Conservation (phyloP, 2,797 vertebrate genomes). For the Poeciliopsis presidionis region DNA sequence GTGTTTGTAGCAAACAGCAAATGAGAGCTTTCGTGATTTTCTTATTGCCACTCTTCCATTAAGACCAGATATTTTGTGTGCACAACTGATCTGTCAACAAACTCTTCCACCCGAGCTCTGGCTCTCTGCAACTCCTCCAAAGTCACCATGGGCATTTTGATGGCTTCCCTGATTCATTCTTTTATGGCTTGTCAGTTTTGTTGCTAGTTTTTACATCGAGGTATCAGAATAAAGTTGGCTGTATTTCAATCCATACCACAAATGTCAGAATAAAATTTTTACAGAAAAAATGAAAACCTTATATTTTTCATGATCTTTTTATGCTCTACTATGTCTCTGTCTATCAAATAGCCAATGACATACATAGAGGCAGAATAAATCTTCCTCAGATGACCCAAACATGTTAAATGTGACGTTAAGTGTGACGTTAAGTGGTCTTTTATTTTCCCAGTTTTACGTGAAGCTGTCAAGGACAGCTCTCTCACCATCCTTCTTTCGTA, state of each 20-base stretch:
- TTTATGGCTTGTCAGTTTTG: neutral
- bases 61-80: neutral
- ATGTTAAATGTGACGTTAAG: slow-evolving; percentile 58
- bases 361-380: slow-evolving; percentile 21
- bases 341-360: too few relatives aligned
- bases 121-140: neutral
- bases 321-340: neutral
- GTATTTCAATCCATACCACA: neutral
- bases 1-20: neutral
- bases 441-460: slow-evolving; percentile 62
- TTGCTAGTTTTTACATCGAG: neutral
- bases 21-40: neutral
- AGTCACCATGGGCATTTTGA: neutral
- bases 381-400: slow-evolving; percentile 34
- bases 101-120: neutral
- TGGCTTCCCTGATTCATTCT: neutral
- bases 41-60: neutral
- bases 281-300: neutral
- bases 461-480: slow-evolving; percentile 70
- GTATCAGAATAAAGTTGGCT: neutral
- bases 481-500: slow-evolving; percentile 57
- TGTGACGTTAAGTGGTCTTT: slow-evolving; percentile 63
- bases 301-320: neutral
- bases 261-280: neutral
- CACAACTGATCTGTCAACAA: neutral